Conservation (phyloP, 2,888 invertebrate species). For the Dromius quadrimaculatus region DNA sequence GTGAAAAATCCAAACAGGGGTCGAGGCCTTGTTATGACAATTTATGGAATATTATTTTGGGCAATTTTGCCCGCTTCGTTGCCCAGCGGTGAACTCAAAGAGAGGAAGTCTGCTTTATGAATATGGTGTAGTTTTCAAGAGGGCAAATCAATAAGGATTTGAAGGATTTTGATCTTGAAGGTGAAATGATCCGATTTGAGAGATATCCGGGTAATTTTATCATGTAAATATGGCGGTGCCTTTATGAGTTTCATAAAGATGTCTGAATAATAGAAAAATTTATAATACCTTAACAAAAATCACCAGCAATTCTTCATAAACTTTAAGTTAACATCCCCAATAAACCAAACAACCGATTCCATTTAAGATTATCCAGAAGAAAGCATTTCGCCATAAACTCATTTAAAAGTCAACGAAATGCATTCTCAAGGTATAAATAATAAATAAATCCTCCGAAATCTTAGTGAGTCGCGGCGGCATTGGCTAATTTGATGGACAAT, state of each 20-base stretch:
- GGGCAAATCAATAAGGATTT: constrained; percentile 21
- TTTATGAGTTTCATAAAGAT: no score
- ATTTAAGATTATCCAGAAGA: constrained; percentile 42
- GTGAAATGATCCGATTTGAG: constrained; percentile 26
- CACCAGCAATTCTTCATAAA: neutral
- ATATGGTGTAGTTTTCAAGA: constrained; percentile 49
- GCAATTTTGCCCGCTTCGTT: constrained; percentile 43
- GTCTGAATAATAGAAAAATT: no score
- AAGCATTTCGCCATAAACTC: constrained; percentile 46
- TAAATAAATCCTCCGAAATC: neutral
- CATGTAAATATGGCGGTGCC: constrained; percentile 7
- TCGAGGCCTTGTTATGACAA: constrained; percentile 48
- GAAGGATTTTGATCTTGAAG: neutral
- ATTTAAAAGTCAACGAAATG: constrained; percentile 40
- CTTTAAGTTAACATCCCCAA: neutral
- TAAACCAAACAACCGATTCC: constrained; percentile 10
- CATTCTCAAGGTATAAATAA: neutral
- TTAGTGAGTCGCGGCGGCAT: constrained; percentile 19
- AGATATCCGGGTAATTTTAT: constrained; percentile 29
- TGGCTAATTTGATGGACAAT: constrained; percentile 47
- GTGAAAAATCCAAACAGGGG: constrained; percentile 12
- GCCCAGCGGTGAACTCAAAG: constrained; percentile 28
- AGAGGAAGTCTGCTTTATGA: constrained; percentile 45
- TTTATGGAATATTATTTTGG: constrained; percentile 49
- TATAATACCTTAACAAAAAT: neutral